These are phyloP conservation scores for Amblyraja radiata DNA, from an alignment of 2,797 vertebrate species.

Conservation along the genomic window DNA sequence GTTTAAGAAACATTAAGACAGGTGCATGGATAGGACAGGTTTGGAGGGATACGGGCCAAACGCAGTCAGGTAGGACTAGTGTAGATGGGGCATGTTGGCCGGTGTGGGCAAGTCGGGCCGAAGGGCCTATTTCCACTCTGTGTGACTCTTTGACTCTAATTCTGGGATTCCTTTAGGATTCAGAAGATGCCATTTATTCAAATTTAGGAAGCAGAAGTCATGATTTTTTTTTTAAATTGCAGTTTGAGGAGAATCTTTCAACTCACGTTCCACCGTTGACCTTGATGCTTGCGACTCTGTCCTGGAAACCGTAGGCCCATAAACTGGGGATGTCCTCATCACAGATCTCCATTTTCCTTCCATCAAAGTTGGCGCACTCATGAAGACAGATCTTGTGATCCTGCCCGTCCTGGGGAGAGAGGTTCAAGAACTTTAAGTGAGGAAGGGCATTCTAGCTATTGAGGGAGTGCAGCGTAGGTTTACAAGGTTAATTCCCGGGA, in stretches of 20 bases:
- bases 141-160: too few species aligned
- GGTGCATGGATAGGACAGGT: too few species aligned
- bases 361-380: conserved; percentile 68
- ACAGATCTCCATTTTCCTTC: conserved; percentile 78
- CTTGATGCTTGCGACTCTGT: conserved; percentile 69
- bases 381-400: conserved; percentile 75
- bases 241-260: neutral
- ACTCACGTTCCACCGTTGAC: conserved; percentile 75
- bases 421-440: neutral
- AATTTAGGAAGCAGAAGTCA: neutral
- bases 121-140: too few species aligned
- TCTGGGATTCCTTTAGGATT: neutral
- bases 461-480: too few species aligned
- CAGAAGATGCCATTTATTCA: neutral
- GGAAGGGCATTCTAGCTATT: too few species aligned
- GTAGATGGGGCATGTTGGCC: too few species aligned
- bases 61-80: too few species aligned
- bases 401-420: conserved; percentile 58
- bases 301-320: conserved; percentile 76
- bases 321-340: conserved; percentile 76
- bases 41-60: too few species aligned
- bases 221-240: too few species aligned
- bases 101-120: too few species aligned
- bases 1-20: too few species aligned
- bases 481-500: too few species aligned